Base-by-base conservation (phyloP, 1,140 invertebrate species). In the Oppia nitens region DNA sequence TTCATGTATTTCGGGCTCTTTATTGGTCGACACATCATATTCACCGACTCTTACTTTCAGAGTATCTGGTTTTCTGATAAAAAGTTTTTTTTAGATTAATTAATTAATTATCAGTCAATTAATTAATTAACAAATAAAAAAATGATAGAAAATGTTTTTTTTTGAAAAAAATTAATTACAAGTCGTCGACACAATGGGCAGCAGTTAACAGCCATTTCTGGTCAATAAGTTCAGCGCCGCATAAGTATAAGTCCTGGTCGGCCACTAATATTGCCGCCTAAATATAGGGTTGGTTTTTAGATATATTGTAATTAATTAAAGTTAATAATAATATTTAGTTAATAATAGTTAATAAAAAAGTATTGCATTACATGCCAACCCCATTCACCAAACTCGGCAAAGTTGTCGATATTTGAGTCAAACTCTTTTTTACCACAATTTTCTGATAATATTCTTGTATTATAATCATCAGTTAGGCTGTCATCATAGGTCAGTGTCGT, bases 161-260 rank as follows among this genome's bases (percentile, higher is more conserved):
- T n/a, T n/a, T n/a, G n/a, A 57, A 57, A n/a, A 53, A 50, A 53
- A 17, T 21, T 21, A 11, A 14, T 58, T 40, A 24, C 20, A 14
- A 12, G 24, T 55, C 47, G 17, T 53, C 25, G 1, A 78, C 73
- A 66, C 78, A 80, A 65, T 79, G 78, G 21, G 78, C 78, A n/a
- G 78, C 78, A 4, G 78, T 79, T n/a, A 80, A 60, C 3, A 80
- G 64, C 67, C 75, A 76, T 24, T 70, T 69, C 56, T 74, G 68
- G 47, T 73, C 74, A 25, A 79, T 66, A 28, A 80, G 71, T 1
- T 76, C 72, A 0, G 75, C 78, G 0, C 78, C 78, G 64, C 79
- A 80, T 17, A 74, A 68, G 59, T 75, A 75, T 32, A 75, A 60
- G 59, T 74, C 72, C 57, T 72, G 67, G 1, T 63, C 65, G 53